These are phyloP conservation scores for Peromyscus polionotus DNA, from an alignment of 2,113 vertebrate species.

Conservation along the genomic window DNA sequence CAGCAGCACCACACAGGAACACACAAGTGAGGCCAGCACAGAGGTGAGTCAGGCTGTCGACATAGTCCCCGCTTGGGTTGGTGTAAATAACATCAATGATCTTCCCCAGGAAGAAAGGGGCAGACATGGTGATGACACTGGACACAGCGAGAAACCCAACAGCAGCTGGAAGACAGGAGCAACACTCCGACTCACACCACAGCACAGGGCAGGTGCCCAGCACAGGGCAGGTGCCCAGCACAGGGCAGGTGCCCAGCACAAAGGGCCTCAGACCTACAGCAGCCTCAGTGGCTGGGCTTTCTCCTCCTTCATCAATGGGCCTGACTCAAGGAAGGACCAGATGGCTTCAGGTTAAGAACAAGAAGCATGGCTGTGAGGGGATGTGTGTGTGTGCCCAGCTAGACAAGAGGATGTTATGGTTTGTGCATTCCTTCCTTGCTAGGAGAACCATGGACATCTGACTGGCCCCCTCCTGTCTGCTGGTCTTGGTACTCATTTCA, in stretches of 20 bases:
- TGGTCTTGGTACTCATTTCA: background rate
- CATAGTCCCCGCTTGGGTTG: conserved; percentile 87
- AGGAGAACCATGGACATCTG: accelerated
- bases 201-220: background rate
- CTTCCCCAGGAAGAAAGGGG: conserved; percentile 96
- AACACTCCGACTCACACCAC: accelerated
- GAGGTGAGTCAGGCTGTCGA: conserved; percentile 89
- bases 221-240: too few relatives aligned
- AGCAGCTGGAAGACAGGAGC: conserved; percentile 89
- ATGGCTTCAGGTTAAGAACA: background rate
- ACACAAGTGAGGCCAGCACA: conserved; percentile 92
- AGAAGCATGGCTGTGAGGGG: accelerated
- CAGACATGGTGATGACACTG: conserved; percentile 97
- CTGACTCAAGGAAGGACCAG: too few relatives aligned
- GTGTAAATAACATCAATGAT: conserved; percentile 97
- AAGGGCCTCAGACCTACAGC: background rate
- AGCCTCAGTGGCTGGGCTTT: background rate
- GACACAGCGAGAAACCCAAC: conserved; percentile 95
- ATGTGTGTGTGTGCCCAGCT: accelerated
- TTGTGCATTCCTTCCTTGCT: background rate
- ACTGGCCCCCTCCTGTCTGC: background rate
- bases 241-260: accelerated
- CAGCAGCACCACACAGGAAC: conserved; percentile 95
- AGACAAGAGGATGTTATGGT: background rate
- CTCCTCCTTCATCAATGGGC: background rate